Evolutionary conservation across 1,140 invertebrate genomes (phyloP).

Genomic region (Batillaria attramentaria): DNA sequence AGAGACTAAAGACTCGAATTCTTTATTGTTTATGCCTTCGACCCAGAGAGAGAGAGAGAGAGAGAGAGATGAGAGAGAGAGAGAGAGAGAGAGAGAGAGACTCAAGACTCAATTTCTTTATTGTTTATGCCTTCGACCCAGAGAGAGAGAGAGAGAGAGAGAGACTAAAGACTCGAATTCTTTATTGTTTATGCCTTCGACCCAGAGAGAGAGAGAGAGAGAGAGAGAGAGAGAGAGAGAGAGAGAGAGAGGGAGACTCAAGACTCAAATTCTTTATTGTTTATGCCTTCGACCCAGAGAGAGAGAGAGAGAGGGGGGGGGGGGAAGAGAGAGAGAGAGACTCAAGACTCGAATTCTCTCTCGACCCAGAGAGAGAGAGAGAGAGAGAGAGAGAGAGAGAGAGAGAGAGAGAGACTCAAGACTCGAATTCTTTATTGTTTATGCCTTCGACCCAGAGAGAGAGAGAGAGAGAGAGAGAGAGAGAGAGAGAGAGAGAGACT

Average conservation of each 20-base stretch:
- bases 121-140: too few species aligned
- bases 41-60: constrained; percentile 18
- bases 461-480: neutral
- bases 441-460: neutral
- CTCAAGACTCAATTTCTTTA: too few species aligned
- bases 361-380: neutral
- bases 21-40: too few species aligned
- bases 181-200: too few species aligned
- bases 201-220: constrained; percentile 9
- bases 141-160: constrained; percentile 11
- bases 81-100: constrained; percentile 16
- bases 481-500: neutral
- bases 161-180: too few species aligned
- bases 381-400: constrained; percentile 11
- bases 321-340: constrained; percentile 3
- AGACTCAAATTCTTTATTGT: too few species aligned
- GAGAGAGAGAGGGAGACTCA: neutral
- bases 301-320: constrained; percentile 7
- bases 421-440: too few species aligned
- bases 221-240: neutral
- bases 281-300: constrained; percentile 22
- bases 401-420: neutral
- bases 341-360: too few species aligned
- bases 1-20: too few species aligned
- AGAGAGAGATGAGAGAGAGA: neutral